Percentiles rank a stretch among this genome's conserved stretches.
Evolutionary conservation across 2,888 invertebrate genomes (phyloP).

Genomic region (Electrophaes corylata): DNA sequence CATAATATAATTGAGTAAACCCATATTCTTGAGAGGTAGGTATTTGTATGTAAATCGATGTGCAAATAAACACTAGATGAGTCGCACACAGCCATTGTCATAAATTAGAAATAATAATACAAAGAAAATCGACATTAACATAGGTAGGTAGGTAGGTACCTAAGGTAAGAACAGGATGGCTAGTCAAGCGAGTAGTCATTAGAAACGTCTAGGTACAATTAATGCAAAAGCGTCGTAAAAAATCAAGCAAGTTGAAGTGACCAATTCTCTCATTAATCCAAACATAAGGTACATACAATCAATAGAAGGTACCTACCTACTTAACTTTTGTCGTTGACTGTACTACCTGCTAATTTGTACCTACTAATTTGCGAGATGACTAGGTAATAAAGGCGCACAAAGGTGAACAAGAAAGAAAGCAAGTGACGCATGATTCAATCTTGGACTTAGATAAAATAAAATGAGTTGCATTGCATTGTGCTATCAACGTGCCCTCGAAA

Average conservation of each 20-base stretch:
- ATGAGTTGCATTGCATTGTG: background rate
- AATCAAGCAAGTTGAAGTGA: too few species aligned
- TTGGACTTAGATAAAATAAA: background rate
- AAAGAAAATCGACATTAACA: constrained; percentile 32
- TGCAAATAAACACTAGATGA: constrained; percentile 39
- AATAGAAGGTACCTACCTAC: too few species aligned
- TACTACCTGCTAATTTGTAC: too few species aligned
- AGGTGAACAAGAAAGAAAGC: too few species aligned
- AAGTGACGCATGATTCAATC: too few species aligned
- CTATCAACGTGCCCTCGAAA: constrained; percentile 23
- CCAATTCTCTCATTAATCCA: too few species aligned
- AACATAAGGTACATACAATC: too few species aligned
- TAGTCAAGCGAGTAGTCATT: background rate
- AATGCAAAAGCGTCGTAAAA: background rate
- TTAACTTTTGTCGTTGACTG: too few species aligned
- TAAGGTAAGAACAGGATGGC: background rate
- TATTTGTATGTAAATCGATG: constrained; percentile 43
- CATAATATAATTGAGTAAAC: background rate
- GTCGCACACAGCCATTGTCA: constrained; percentile 25
- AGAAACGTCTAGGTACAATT: background rate
- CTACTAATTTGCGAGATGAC: too few species aligned
- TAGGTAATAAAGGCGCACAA: too few species aligned
- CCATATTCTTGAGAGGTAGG: constrained; percentile 33
- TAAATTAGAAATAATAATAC: constrained; percentile 20
- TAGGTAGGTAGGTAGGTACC: too few species aligned